A percentile compares a stretch with the other conserved stretches of the same genome.
Evolutionary conservation across 1,140 invertebrate species (phyloP).

Genomic region (Drosophila chauvacae): DNA sequence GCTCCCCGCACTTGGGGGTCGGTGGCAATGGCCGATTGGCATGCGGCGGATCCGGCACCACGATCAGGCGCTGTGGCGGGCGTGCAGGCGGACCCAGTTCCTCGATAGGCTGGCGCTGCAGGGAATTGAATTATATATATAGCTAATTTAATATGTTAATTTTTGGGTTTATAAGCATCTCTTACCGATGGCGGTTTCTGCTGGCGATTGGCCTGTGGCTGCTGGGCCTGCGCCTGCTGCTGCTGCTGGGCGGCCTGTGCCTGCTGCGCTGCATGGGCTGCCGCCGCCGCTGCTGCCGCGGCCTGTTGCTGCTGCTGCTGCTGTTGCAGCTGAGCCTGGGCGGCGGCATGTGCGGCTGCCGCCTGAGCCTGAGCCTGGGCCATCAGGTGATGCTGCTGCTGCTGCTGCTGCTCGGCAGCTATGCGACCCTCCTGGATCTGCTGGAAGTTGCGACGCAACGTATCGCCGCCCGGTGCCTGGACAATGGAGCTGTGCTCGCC

Average conservation of each 20-base stretch:
- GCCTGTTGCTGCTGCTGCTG: conserved; percentile 78
- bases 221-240: conserved; percentile 85
- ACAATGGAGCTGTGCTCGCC: conserved; percentile 96
- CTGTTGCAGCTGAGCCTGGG: conserved; percentile 84
- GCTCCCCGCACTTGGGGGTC: conserved; percentile 87
- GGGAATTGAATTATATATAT: conserved; percentile 18
- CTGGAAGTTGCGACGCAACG: conserved; percentile 97
- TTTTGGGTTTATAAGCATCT: not conserved
- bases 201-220: conserved; percentile 83
- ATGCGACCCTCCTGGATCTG: conserved; percentile 96
- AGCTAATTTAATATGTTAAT: not conserved
- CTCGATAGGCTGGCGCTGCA: conserved; percentile 86
- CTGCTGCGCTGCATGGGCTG: conserved; percentile 70
- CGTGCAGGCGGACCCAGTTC: conserved; percentile 93
- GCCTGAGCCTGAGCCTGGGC: conserved; percentile 78
- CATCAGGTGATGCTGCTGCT: conserved; percentile 74
- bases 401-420: conserved; percentile 84
- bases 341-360: conserved; percentile 84
- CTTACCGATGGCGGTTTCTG: conserved; percentile 83
- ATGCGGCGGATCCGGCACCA: conserved; percentile 88
- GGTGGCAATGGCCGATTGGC: conserved; percentile 92
- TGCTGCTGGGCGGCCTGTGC: conserved; percentile 73
- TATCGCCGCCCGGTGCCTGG: conserved; percentile 95
- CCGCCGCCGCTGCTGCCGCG: conserved; percentile 79
- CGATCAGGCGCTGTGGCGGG: conserved; percentile 94